phyloP scores from a whole-genome alignment of 2,888 invertebrate genomes.

The Molorchus minor region DNA sequence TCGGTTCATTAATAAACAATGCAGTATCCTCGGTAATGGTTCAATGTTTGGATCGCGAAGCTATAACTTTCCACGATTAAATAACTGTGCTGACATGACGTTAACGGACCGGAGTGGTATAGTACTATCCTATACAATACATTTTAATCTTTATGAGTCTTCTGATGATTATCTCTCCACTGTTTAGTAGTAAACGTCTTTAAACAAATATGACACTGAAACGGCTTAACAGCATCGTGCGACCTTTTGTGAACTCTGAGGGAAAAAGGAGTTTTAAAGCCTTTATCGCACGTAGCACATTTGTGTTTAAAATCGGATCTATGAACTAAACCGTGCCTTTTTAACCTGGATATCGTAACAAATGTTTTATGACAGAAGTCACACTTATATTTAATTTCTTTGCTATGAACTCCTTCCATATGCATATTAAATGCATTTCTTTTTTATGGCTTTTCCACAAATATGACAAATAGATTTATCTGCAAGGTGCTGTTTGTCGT shows the following conservation, averaged over 20 bases:
- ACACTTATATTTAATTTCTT: neutral
- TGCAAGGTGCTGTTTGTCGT: neutral
- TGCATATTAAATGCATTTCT: neutral
- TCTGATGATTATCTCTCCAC: slow-evolving; percentile 34
- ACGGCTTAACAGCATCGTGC: slow-evolving; percentile 66
- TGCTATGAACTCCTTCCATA: neutral
- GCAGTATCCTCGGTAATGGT: no score
- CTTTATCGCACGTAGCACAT: slow-evolving; percentile 66
- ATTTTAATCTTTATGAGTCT: slow-evolving; percentile 20
- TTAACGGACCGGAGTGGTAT: no score
- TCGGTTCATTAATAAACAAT: no score
- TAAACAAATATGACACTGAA: slow-evolving; percentile 65
- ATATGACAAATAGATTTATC: neutral
- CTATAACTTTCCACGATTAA: no score
- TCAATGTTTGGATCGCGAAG: no score
- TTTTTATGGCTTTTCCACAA: neutral
- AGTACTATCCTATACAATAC: no score
- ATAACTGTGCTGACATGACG: no score
- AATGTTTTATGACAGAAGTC: neutral
- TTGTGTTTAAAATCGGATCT: slow-evolving; percentile 56
- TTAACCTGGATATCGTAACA: no score
- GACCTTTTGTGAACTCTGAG: slow-evolving; percentile 66
- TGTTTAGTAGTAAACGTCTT: slow-evolving; percentile 64
- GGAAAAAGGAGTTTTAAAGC: slow-evolving; percentile 66
- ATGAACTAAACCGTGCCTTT: slow-evolving; percentile 31